A percentile compares a stretch with the other conserved stretches of the same genome.
Conservation (phyloP, 1,140 invertebrate species). For the Apis cerana region DNA sequence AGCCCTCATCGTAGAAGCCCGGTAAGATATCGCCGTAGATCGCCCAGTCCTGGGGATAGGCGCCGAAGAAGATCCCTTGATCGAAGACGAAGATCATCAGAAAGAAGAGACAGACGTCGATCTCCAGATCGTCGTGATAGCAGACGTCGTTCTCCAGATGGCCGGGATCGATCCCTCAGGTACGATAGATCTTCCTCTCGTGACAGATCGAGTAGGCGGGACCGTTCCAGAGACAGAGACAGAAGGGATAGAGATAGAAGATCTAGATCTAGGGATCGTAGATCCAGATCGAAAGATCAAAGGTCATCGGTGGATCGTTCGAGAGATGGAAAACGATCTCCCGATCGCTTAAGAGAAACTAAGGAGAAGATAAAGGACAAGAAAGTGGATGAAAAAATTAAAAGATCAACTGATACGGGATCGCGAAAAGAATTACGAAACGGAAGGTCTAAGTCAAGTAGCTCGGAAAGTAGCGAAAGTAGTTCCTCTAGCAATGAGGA, state of each 20-base stretch:
- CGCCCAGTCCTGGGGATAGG: conserved; percentile 74
- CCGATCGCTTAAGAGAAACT: conserved; percentile 69
- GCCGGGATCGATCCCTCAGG: conserved; percentile 71
- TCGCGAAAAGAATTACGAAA: conserved; percentile 77
- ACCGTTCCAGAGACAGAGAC: conserved; percentile 73
- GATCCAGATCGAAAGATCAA: conserved; percentile 69
- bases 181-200: conserved; percentile 78
- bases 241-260: conserved; percentile 74
- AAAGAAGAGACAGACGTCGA: conserved; percentile 74
- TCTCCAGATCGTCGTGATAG: conserved; percentile 74
- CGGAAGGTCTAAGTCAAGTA: conserved; percentile 79
- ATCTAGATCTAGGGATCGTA: conserved; percentile 71
- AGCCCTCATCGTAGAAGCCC: conserved; percentile 77
- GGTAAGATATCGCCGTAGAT: conserved; percentile 74
- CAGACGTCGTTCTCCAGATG: conserved; percentile 82
- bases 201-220: conserved; percentile 74
- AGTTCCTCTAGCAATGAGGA: conserved; percentile 78
- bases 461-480: conserved; percentile 78
- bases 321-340: conserved; percentile 71
- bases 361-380: conserved; percentile 68
- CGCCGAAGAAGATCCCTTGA: conserved; percentile 76
- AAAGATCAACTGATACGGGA: conserved; percentile 65
- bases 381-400: conserved; percentile 72
- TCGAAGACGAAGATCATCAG: conserved; percentile 75
- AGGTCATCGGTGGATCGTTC: conserved; percentile 71